Evolutionary conservation across 2,797 vertebrate species (phyloP).

Genomic region (Siniperca scherzeri): DNA sequence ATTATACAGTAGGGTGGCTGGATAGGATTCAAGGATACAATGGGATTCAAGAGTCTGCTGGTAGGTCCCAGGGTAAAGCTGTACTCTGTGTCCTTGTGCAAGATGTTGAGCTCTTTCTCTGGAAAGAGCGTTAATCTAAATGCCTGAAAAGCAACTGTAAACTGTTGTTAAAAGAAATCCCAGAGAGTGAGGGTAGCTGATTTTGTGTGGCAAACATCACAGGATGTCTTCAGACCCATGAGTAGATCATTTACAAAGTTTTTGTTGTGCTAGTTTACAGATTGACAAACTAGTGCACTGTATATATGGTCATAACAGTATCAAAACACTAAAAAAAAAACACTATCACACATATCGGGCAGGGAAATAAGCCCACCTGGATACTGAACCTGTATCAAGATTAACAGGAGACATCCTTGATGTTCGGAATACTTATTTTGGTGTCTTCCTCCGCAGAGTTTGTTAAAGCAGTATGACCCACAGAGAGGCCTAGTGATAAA

Average conservation of each 20-base stretch:
- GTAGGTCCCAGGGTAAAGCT: constrained; percentile 7
- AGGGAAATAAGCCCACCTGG: constrained; percentile 12
- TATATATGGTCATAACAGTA: neutral
- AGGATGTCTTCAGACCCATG: neutral
- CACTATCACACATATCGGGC: neutral
- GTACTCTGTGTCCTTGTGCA: neutral
- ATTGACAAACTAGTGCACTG: neutral
- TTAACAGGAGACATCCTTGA: neutral
- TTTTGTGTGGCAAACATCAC: neutral
- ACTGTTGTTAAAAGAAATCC: neutral
- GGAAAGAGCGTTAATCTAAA: constrained; percentile 14
- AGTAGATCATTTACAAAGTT: neutral
- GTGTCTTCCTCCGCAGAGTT: constrained; percentile 15
- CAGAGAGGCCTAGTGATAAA: constrained; percentile 20
- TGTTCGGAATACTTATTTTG: constrained; percentile 21
- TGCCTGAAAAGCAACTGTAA: neutral
- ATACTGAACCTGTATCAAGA: constrained; percentile 4
- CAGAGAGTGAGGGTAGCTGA: neutral
- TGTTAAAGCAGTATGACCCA: constrained; percentile 10
- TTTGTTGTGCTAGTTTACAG: neutral
- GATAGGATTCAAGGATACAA: constrained; percentile 16
- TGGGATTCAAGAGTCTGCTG: constrained; percentile 10
- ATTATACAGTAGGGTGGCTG: constrained; percentile 1
- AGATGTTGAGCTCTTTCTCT: constrained; percentile 7
- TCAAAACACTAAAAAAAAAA: neutral